A percentile compares a stretch with the other conserved stretches of the same genome.
These are phyloP conservation scores for Streptopelia turtur DNA, from an alignment of 2,797 vertebrate genomes.

Conservation along the genomic window DNA sequence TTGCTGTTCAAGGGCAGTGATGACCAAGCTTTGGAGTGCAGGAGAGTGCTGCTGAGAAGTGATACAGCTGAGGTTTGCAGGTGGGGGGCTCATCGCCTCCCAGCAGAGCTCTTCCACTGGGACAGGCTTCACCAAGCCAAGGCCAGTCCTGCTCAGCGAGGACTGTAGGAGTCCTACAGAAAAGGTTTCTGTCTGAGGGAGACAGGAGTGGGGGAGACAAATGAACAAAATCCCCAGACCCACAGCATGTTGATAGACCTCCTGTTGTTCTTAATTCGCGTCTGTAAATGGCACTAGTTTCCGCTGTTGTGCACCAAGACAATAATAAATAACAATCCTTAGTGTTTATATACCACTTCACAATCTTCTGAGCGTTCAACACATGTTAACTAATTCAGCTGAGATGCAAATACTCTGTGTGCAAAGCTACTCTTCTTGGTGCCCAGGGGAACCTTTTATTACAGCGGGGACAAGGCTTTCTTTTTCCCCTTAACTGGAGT, in stretches of 20 bases:
- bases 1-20: background rate
- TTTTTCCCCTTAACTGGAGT: background rate
- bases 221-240: constrained; percentile 36
- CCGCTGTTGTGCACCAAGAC: constrained; percentile 31
- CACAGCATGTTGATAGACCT: constrained; percentile 24
- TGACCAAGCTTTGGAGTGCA: background rate
- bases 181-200: background rate
- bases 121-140: background rate
- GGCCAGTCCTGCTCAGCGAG: background rate
- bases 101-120: background rate
- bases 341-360: constrained; percentile 26
- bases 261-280: constrained; percentile 41
- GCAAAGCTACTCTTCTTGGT: constrained; percentile 26
- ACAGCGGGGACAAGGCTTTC: constrained; percentile 6
- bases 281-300: constrained; percentile 55
- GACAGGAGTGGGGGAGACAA: background rate
- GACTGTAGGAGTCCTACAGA: background rate
- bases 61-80: background rate
- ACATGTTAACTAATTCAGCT: constrained; percentile 38
- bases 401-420: constrained; percentile 30
- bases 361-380: constrained; percentile 24
- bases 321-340: constrained; percentile 49
- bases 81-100: background rate
- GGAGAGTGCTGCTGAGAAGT: background rate
- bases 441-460: background rate